Evolutionary conservation across 2,113 vertebrate genomes (phyloP).

Genomic region (Neogobius melanostomus): DNA sequence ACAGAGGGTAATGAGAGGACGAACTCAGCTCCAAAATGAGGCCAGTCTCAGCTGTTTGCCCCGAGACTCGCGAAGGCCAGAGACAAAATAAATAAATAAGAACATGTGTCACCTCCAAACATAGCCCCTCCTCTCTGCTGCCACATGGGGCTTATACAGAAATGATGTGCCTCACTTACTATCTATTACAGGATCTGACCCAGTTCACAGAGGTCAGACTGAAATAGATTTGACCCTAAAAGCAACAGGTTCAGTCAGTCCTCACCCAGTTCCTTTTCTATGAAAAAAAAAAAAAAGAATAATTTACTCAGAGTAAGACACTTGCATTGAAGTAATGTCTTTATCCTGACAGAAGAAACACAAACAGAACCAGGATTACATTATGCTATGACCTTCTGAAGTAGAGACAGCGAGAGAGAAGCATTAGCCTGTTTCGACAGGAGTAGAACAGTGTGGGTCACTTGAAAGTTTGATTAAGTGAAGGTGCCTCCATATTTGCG

Average conservation of each 20-base stretch:
- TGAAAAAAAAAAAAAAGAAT: too few relatives aligned
- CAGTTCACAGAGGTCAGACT: slow-evolving; percentile 27
- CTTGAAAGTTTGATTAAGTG: too few relatives aligned
- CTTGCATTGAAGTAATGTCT: too few relatives aligned
- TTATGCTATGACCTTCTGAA: too few relatives aligned
- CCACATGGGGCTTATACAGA: slow-evolving; percentile 58
- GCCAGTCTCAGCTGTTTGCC: slow-evolving; percentile 73
- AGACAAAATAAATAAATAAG: slow-evolving; percentile 34
- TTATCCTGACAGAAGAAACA: too few relatives aligned
- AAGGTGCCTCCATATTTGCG: too few relatives aligned
- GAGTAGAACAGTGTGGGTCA: too few relatives aligned
- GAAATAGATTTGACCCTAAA: slow-evolving; percentile 13
- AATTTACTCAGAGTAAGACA: too few relatives aligned
- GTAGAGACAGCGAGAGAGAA: too few relatives aligned
- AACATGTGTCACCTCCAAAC: slow-evolving; percentile 58
- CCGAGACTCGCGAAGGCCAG: slow-evolving; percentile 54
- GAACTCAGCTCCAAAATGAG: slow-evolving; percentile 32
- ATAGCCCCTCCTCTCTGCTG: slow-evolving; percentile 13
- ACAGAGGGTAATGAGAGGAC: slow-evolving; percentile 31
- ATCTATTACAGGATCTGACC: slow-evolving; percentile 31
- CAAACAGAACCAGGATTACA: too few relatives aligned
- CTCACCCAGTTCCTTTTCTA: background rate
- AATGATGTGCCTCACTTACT: slow-evolving; percentile 40
- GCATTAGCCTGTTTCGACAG: too few relatives aligned
- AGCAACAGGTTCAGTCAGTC: background rate